Evolutionary conservation across 92 coral and sea anemone genomes (phyloP).

Genomic region (Parazoanthus atlanticus): DNA sequence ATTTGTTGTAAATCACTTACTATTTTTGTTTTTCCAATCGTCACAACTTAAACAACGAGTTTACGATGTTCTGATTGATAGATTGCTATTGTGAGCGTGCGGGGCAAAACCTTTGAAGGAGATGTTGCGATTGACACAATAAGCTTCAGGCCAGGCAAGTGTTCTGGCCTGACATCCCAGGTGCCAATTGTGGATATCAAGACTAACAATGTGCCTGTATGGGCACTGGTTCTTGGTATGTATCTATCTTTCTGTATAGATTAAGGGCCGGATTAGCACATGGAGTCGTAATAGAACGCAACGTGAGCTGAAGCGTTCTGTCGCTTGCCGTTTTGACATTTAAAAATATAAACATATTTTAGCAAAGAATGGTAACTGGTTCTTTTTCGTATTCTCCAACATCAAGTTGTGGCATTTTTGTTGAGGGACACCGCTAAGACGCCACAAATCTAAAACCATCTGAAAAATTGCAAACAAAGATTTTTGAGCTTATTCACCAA

Average conservation of each 20-base stretch:
- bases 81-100: slow-evolving; percentile 75
- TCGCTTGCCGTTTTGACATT: no score
- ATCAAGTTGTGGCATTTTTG: no score
- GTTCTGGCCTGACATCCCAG: slow-evolving; percentile 18
- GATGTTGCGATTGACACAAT: slow-evolving; percentile 88
- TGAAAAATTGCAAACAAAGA: no score
- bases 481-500: no score
- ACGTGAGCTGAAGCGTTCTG: no score
- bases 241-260: neutral
- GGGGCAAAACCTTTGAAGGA: slow-evolving; percentile 74
- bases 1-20: neutral
- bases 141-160: slow-evolving; percentile 58
- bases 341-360: no score
- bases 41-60: neutral
- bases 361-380: no score
- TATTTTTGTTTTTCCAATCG: neutral
- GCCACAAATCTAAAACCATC: no score
- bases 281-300: no score
- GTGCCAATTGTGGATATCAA: slow-evolving; percentile 14
- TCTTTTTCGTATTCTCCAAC: no score
- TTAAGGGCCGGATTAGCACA: no score
- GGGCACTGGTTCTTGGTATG: slow-evolving; percentile 1
- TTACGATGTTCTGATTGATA: slow-evolving; percentile 6
- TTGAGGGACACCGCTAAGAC: no score
- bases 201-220: neutral